Conservation (phyloP, 2,797 vertebrate species). For the Rhabdomys pumilio region DNA sequence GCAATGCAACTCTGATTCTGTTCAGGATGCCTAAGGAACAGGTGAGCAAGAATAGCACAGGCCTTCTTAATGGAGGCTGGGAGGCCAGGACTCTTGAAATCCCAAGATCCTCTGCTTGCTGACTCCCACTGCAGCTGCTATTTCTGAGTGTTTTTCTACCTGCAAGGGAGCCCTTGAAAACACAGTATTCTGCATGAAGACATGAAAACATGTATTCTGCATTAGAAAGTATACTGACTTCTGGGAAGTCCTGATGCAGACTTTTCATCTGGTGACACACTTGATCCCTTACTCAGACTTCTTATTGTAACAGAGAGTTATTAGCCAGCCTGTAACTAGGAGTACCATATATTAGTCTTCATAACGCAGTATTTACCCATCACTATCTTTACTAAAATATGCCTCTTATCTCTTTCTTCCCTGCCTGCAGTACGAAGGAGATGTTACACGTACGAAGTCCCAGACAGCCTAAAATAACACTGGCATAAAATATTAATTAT, state of each 20-base stretch:
- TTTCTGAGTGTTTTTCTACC: not conserved
- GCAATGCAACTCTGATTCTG: not conserved
- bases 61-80: not conserved
- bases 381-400: not conserved
- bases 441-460: not conserved
- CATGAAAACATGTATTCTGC: not conserved
- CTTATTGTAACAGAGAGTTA: not conserved
- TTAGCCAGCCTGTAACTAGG: not conserved
- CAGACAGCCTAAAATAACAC: not conserved
- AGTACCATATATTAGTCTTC: not conserved
- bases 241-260: not conserved
- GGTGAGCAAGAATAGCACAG: not conserved
- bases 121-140: not conserved
- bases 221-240: not conserved
- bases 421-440: not conserved
- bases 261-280: not conserved
- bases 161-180: not conserved
- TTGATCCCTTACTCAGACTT: not conserved
- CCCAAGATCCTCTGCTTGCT: not conserved
- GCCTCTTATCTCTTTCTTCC: not conserved
- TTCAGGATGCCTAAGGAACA: not conserved
- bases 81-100: not conserved
- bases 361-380: not conserved
- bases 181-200: not conserved
- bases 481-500: not conserved